Conservation (phyloP, 2,113 vertebrate species). For the Anthoscopus minutus region DNA sequence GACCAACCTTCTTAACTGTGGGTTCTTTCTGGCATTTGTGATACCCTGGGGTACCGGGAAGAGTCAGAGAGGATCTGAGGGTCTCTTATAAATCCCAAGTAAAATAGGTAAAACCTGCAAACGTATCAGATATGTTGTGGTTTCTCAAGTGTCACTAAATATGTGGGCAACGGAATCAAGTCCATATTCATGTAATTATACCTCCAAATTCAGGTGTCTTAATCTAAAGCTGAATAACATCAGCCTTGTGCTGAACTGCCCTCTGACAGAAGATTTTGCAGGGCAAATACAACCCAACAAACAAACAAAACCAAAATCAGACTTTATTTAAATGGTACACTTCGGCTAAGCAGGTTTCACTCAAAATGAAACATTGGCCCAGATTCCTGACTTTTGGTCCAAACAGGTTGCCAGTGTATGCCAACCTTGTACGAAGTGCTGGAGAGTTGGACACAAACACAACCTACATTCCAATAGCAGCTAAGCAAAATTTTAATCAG, state of each 20-base stretch:
- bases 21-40: neutral
- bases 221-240: neutral
- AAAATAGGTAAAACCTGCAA: neutral
- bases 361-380: neutral
- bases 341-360: neutral
- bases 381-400: neutral
- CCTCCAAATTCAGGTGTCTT: neutral
- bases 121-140: neutral
- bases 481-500: constrained; percentile 3
- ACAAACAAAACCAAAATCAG: neutral
- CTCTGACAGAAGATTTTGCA: neutral
- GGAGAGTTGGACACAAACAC: neutral
- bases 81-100: neutral
- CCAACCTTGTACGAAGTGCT: neutral
- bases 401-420: neutral
- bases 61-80: neutral
- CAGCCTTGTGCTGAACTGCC: neutral
- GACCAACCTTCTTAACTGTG: neutral
- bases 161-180: neutral
- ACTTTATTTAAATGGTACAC: neutral
- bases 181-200: neutral
- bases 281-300: rapidly evolving
- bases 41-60: neutral
- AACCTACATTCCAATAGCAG: neutral
- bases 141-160: neutral